Conservation (phyloP, 1,140 invertebrate species). For the Bilobella aurantiaca region DNA sequence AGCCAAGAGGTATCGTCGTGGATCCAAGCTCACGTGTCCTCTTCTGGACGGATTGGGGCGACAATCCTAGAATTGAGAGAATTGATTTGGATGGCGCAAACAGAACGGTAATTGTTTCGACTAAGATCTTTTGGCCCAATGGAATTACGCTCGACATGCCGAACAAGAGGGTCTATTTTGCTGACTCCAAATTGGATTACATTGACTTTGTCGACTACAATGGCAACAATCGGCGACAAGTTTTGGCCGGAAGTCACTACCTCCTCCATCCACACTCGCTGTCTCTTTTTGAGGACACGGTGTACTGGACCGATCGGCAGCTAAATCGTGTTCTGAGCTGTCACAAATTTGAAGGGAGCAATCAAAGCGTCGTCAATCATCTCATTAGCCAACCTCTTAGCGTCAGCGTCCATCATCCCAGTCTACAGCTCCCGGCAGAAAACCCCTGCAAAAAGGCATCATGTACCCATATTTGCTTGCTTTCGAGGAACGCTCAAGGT, state of each 20-base stretch:
- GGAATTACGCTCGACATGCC: constrained; percentile 89
- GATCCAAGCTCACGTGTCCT: constrained; percentile 67
- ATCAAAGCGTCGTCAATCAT: constrained; percentile 87
- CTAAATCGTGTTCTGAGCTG: constrained; percentile 59
- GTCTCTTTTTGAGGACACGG: constrained; percentile 64
- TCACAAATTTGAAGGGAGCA: constrained; percentile 79
- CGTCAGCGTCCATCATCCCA: constrained; percentile 86
- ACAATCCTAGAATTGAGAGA: constrained; percentile 89
- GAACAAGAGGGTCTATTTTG: constrained; percentile 89
- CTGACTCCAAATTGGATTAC: constrained; percentile 93
- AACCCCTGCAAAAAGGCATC: constrained; percentile 71
- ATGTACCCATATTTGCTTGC: constrained; percentile 84
- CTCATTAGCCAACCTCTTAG: constrained; percentile 86
- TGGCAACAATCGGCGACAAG: constrained; percentile 73
- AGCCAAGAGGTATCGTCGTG: constrained; percentile 82
- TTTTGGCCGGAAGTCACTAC: constrained; percentile 77
- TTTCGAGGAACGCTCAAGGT: constrained; percentile 52
- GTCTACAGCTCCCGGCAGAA: constrained; percentile 69
- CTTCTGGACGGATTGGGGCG: constrained; percentile 39
- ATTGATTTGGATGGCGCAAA: constrained; percentile 90
- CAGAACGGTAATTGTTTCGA: constrained; percentile 75
- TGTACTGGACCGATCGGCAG: constrained; percentile 95
- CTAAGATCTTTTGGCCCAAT: constrained; percentile 98
- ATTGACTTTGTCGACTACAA: constrained; percentile 98
- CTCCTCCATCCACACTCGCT: constrained; percentile 90